Conservation (phyloP, 35 echinoderm and acorn worm species). For the Diadema setosum region DNA sequence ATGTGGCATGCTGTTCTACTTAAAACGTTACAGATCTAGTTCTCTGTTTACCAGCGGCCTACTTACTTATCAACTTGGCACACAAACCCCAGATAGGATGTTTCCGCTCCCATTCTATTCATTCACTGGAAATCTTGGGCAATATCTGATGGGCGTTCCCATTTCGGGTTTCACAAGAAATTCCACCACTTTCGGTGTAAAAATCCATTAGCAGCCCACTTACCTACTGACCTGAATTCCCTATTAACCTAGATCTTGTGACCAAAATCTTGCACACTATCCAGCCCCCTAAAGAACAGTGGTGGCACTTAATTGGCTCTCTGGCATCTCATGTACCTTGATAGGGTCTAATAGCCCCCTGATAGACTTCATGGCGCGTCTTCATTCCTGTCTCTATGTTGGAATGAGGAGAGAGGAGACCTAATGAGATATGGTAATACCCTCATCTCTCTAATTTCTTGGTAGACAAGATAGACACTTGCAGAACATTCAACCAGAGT, state of each 20-base stretch:
- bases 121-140: not conserved
- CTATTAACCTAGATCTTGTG: not conserved
- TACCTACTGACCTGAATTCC: not conserved
- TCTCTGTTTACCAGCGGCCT: constrained; percentile 12
- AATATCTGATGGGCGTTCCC: not conserved
- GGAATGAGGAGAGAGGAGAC: too few relatives aligned
- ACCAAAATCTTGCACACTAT: too few relatives aligned
- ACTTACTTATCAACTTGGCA: not conserved
- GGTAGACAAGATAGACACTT: too few relatives aligned
- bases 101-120: constrained; percentile 1
- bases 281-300: too few relatives aligned
- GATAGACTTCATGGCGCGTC: too few relatives aligned
- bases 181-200: not conserved
- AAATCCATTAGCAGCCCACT: not conserved
- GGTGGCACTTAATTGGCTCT: too few relatives aligned
- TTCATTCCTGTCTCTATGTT: too few relatives aligned
- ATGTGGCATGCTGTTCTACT: constrained; percentile 20
- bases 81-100: not conserved
- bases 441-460: too few relatives aligned
- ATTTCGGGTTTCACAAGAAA: not conserved
- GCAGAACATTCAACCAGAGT: too few relatives aligned
- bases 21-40: not conserved
- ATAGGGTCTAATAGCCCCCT: too few relatives aligned
- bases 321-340: too few relatives aligned
- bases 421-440: too few relatives aligned